These are phyloP conservation scores for Eurytoma californica DNA, from an alignment of 2,888 invertebrate genomes.

Conservation along the genomic window DNA sequence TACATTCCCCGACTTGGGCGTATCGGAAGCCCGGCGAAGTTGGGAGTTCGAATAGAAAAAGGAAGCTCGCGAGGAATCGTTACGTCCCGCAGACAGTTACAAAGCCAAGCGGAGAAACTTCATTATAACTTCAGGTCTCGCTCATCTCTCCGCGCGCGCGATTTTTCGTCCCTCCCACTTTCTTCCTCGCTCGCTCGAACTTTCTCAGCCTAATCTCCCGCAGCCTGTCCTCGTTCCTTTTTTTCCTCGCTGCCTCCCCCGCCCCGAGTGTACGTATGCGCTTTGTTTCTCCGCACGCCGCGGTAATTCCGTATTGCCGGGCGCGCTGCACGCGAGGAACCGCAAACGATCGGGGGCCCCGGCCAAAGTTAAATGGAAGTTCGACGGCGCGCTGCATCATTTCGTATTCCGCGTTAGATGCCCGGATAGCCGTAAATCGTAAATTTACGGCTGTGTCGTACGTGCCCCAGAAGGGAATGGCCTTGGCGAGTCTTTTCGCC, in stretches of 20 bases:
- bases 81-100: slow-evolving; percentile 8
- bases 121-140: slow-evolving; percentile 43
- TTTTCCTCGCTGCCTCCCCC: neutral
- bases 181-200: slow-evolving; percentile 2
- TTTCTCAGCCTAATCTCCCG: slow-evolving; percentile 39
- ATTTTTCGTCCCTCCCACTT: slow-evolving; percentile 13
- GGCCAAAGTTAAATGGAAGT: slow-evolving; percentile 60
- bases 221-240: neutral
- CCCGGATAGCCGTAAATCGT: slow-evolving; percentile 61
- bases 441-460: slow-evolving; percentile 61
- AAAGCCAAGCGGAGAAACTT: slow-evolving; percentile 46
- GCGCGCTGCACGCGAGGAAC: slow-evolving; percentile 18
- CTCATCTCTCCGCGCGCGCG: slow-evolving; percentile 12
- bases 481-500: slow-evolving; percentile 42
- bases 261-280: slow-evolving; percentile 10
- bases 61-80: neutral
- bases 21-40: neutral
- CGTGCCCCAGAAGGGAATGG: slow-evolving; percentile 59
- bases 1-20: neutral
- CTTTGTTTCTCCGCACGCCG: slow-evolving; percentile 38
- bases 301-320: slow-evolving; percentile 33
- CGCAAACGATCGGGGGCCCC: slow-evolving; percentile 49
- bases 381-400: slow-evolving; percentile 53
- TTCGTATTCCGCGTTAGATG: slow-evolving; percentile 60
- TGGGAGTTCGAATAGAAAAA: slow-evolving; percentile 16